Base-by-base conservation (phyloP, 2,113 vertebrate genomes). In the Megaleporinus macrocephalus region DNA sequence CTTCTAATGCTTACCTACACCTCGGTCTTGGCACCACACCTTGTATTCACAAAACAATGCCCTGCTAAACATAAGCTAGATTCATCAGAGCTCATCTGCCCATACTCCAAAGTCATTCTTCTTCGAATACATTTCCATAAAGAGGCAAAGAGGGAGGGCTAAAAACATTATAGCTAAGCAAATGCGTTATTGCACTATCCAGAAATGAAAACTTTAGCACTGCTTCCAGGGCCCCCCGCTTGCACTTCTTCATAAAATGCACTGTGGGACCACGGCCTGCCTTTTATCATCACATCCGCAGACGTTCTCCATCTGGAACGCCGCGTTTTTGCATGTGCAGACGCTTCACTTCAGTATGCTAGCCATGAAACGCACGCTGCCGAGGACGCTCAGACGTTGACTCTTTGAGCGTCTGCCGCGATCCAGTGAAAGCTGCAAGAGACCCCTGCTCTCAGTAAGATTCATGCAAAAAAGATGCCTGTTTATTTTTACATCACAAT, bases 401-500 rank as follows among this genome's bases (percentile, higher is more conserved):
- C 41, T 44, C 55, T 74, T 81, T 49, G 78, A 86, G 73, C 30
- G 69, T 59, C 65, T 18, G 68, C 71, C 20, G 16, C 27, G 26
- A 44, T 61, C 53, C 81, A 33, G 61, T 36, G n/a, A 84, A 86
- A 76, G 70, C 53, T 41, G 22, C 73, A 70, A 86, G 63, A 53
- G 59, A 69, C 36, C 51, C 41, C 59, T 18, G 59, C 73, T 76
- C 78, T 41, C 74, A 51, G 36, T 70, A 57, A 66, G 71, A 76
- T 49, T 71, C 69, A 30, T 24, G 57, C 61, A 73, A 76, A 82
- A 79, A 47, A 82, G 55, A 76, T 63, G 78, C 57, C 75, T 85
- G 71, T 84, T 87, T 83, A 85, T 87, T 87, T 83, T 81, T 70
- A 65, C 71, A 81, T 84, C 79, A 82, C 76, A 79, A 80, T 80